phyloP scores from a whole-genome alignment of 2,797 vertebrate genomes.

The Acanthornis magna region DNA sequence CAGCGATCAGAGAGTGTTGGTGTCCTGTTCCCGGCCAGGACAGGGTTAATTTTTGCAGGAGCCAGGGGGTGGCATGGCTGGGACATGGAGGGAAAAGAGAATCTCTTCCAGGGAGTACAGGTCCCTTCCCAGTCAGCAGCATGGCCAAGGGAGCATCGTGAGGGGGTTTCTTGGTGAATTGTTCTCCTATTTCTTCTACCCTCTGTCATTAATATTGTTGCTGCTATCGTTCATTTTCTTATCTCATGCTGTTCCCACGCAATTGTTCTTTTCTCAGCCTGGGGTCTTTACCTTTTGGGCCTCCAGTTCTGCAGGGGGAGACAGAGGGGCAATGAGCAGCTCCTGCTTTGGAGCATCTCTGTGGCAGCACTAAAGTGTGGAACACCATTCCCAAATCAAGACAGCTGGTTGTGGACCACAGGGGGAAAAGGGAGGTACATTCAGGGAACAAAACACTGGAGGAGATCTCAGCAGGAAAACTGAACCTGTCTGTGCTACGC shows the following conservation, averaged over 20 bases:
- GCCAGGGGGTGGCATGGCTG: no score
- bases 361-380: background rate
- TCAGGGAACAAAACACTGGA: background rate
- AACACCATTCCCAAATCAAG: background rate
- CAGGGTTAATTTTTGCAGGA: background rate
- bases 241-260: background rate
- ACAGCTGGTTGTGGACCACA: background rate
- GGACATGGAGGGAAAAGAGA: background rate
- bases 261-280: background rate
- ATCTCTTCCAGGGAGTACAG: no score
- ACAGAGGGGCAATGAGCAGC: background rate
- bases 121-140: background rate
- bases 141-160: background rate
- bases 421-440: background rate
- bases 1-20: background rate
- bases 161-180: background rate
- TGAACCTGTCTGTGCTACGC: background rate
- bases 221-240: background rate
- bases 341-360: background rate
- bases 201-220: no score
- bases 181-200: background rate
- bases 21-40: background rate
- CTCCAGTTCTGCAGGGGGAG: background rate
- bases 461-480: background rate
- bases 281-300: no score